A percentile compares a stretch with the other conserved stretches of the same genome.
These are phyloP conservation scores for Asobara japonica DNA, from an alignment of 1,140 invertebrate genomes.

Conservation along the genomic window DNA sequence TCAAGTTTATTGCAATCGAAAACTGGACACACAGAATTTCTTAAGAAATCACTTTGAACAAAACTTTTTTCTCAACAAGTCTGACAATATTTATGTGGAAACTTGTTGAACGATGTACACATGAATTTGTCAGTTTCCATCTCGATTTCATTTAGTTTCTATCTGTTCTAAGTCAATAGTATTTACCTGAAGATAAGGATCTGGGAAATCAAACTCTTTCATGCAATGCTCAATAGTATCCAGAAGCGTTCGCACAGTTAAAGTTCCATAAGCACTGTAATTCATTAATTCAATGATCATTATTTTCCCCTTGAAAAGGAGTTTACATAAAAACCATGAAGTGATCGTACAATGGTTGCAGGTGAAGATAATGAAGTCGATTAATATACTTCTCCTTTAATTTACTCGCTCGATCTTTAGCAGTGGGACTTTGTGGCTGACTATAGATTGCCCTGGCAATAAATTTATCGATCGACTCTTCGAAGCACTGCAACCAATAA, in stretches of 20 bases:
- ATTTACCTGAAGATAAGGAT: slow-evolving; percentile 86
- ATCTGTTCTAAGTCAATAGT: slow-evolving; percentile 56
- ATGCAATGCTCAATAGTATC: slow-evolving; percentile 93
- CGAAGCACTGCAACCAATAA: slow-evolving; percentile 94
- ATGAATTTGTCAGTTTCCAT: too few species aligned
- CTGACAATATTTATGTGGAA: too few species aligned
- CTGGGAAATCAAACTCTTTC: slow-evolving; percentile 90
- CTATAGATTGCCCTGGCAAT: slow-evolving; percentile 80
- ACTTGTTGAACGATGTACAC: too few species aligned
- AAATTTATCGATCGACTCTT: slow-evolving; percentile 82
- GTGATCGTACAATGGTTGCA: slow-evolving; percentile 81
- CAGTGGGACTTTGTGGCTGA: slow-evolving; percentile 78
- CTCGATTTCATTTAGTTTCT: slow-evolving; percentile 62
- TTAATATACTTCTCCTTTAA: slow-evolving; percentile 87
- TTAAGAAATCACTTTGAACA: too few species aligned
- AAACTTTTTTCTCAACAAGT: too few species aligned
- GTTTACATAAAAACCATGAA: slow-evolving; percentile 51
- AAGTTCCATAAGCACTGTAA: slow-evolving; percentile 83
- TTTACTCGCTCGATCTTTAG: slow-evolving; percentile 80
- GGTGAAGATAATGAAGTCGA: slow-evolving; percentile 79
- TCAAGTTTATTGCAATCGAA: too few species aligned
- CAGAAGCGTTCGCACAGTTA: slow-evolving; percentile 88
- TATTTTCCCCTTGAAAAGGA: slow-evolving; percentile 9
- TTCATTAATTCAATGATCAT: slow-evolving; percentile 42
- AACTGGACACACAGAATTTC: too few species aligned